Evolutionary conservation across 2,113 vertebrate genomes (phyloP), one percentile per base, ranked within the genome.

Genomic region (Trachemys scripta): DNA sequence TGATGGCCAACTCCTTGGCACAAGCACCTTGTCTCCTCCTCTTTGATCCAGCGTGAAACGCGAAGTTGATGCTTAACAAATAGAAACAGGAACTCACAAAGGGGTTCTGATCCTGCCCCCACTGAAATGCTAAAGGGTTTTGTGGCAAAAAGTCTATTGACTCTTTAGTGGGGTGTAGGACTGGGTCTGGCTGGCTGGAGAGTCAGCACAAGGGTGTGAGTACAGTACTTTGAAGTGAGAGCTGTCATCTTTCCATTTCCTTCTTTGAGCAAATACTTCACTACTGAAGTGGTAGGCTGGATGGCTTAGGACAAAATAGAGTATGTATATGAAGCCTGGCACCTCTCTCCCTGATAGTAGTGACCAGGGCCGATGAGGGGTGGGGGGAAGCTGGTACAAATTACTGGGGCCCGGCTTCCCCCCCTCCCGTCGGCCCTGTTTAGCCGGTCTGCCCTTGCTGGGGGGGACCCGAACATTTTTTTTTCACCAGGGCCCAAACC

Each of bases 51-150:
- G 65, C 54, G 83, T 2, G 4, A 54, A 6, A 9, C 7, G 5
- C 4, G 0, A 4, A 3, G 6, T 6, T 14, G 65, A 35, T 7
- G 38, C 38, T 76, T 76, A 76, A 45, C 20, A 42, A 0, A 27
- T 54, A 38, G 22, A 42, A 56, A 42, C n/a, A 56, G 8, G 14
- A 72, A 16, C 13, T 38, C 35, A 10, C 9, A 29, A 42, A 42
- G 25, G 38, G 38, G 27, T 57, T 57, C 53, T 6, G 13, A 38
- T 10, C 31, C 17, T 50, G 49, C 9, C 17, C 17, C 42, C 42
- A 25, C 72, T 45, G 38, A 47, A 47, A 78, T 47, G 75, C 22
- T 45, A 47, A 75, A 78, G 42, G 75, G 42, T 47, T 78, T 78
- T 47, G 69, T 27, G 24, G 24, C 75, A 25, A 78, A 78, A 76